Conservation (phyloP, 2,113 vertebrate genomes). For the Fulica atra region DNA sequence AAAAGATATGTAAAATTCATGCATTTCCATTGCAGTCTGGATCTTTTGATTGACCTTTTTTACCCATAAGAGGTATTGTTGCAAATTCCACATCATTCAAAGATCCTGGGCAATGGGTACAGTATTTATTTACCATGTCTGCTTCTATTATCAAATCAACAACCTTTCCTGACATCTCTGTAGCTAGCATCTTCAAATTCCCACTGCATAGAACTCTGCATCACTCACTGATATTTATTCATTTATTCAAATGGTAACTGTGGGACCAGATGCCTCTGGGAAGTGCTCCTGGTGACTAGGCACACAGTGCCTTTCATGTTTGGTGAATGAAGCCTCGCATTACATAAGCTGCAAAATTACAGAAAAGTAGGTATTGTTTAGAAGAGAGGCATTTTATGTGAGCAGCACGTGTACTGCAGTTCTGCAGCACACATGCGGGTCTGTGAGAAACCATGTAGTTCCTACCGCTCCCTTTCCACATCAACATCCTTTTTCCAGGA, state of each 20-base stretch:
- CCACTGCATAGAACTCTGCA: background rate
- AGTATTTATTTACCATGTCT: background rate
- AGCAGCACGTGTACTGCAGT: background rate
- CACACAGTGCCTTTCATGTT: background rate
- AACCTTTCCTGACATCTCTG: background rate
- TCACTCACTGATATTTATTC: background rate
- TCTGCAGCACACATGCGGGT: background rate
- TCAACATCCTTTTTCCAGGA: background rate
- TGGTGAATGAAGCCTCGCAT: background rate
- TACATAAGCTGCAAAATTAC: background rate
- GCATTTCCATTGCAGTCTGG: background rate
- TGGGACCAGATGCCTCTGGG: slow-evolving; percentile 7
- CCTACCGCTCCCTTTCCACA: background rate
- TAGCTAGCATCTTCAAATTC: background rate
- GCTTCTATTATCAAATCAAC: background rate
- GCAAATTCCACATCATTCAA: background rate
- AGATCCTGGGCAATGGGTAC: background rate
- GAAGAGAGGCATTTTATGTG: background rate
- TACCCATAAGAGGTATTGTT: background rate
- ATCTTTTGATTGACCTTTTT: background rate
- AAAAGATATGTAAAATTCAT: background rate
- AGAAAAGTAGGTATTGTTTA: background rate
- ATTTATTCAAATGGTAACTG: background rate
- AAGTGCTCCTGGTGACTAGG: background rate
- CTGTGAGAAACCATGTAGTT: background rate